Percentiles rank a stretch among this genome's conserved stretches.
These are phyloP conservation scores for Pangasius larnaudii DNA, from an alignment of 2,797 vertebrate species.

Conservation along the genomic window DNA sequence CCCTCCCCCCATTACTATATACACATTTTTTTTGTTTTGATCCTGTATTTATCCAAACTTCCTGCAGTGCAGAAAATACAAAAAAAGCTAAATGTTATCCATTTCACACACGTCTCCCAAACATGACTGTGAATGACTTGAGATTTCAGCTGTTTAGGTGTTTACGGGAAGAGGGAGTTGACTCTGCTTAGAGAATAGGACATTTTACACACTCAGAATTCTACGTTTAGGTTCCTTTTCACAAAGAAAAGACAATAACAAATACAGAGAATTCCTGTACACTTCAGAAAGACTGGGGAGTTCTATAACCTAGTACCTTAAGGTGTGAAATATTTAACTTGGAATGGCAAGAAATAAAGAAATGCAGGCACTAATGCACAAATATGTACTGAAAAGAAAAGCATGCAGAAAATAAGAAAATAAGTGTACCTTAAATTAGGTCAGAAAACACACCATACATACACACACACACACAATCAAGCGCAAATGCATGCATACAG, in stretches of 20 bases:
- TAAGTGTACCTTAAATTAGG: constrained; percentile 58
- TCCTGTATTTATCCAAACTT: constrained; percentile 23
- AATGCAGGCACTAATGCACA: constrained; percentile 41
- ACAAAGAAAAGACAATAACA: constrained; percentile 69
- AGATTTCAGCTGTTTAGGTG: not conserved
- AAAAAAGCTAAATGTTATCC: constrained; percentile 2
- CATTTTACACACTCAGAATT: constrained; percentile 64
- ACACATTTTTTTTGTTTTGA: constrained; percentile 20
- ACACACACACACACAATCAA: constrained; percentile 45
- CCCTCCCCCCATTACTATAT: constrained; percentile 20
- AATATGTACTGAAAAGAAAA: constrained; percentile 53
- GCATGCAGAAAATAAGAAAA: constrained; percentile 54
- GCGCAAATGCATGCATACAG: constrained; percentile 55
- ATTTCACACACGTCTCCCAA: constrained; percentile 10
- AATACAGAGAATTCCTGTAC: constrained; percentile 66
- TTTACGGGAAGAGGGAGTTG: not conserved
- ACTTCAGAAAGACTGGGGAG: constrained; percentile 50
- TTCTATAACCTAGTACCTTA: constrained; percentile 42
- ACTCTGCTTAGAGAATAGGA: constrained; percentile 14
- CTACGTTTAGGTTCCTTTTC: constrained; percentile 68
- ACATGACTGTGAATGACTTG: constrained; percentile 3
- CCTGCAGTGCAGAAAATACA: constrained; percentile 30
- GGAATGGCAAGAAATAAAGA: constrained; percentile 59
- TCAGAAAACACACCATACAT: constrained; percentile 57
- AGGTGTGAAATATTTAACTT: constrained; percentile 59